These are phyloP conservation scores for Nomada flava DNA, from an alignment of 2,888 invertebrate species.

Conservation along the genomic window DNA sequence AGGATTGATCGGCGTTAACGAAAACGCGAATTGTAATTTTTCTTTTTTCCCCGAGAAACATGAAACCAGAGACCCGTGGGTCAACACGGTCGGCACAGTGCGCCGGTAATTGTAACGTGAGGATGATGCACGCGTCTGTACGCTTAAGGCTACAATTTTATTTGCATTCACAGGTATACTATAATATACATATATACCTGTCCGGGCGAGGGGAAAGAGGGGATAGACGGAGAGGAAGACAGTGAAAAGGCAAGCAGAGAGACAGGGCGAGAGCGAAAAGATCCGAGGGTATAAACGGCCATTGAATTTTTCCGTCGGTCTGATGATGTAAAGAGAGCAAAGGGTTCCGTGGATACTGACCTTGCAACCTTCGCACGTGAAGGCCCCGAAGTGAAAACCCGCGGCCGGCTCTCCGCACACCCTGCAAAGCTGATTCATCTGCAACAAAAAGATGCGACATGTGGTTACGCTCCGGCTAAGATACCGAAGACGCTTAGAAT, in stretches of 20 bases:
- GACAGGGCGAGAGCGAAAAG: not conserved
- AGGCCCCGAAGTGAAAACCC: constrained; percentile 82
- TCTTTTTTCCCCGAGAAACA: constrained; percentile 5
- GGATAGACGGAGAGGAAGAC: not conserved
- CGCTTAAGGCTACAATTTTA: constrained; percentile 47
- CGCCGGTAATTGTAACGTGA: constrained; percentile 38
- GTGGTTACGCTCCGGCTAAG: constrained; percentile 64
- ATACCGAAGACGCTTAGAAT: constrained; percentile 60
- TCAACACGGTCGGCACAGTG: constrained; percentile 17
- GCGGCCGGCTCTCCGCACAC: constrained; percentile 83
- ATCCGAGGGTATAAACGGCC: constrained; percentile 37
- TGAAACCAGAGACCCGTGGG: constrained; percentile 18
- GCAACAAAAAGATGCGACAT: constrained; percentile 72
- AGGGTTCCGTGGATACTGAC: constrained; percentile 70
- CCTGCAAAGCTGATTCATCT: constrained; percentile 83
- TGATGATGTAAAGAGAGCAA: constrained; percentile 52
- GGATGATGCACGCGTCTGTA: constrained; percentile 39
- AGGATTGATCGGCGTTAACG: not conserved
- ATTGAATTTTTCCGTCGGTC: constrained; percentile 33
- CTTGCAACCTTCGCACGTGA: constrained; percentile 83
- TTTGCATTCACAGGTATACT: constrained; percentile 33
- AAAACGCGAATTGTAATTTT: constrained; percentile 15
- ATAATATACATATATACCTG: not conserved
- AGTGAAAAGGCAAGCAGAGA: not conserved
- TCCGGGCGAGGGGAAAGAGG: too few relatives aligned